Percentiles rank a stretch among this genome's conserved stretches.
phyloP scores from a whole-genome alignment of 2,888 invertebrate genomes.

The Hermodice carunculata region DNA sequence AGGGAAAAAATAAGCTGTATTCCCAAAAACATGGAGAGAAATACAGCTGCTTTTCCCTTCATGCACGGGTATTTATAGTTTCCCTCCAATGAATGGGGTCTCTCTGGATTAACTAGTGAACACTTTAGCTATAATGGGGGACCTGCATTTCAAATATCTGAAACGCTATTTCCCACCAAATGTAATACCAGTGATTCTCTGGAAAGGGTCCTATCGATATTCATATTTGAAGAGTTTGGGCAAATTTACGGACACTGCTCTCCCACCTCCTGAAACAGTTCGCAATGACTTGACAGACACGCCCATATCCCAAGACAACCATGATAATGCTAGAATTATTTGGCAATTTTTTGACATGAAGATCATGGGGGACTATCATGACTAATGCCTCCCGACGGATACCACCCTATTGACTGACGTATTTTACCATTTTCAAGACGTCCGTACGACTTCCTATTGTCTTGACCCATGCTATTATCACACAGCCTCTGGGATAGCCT shows the following conservation, averaged over 20 bases:
- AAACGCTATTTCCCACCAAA: too few relatives aligned
- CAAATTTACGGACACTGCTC: neutral
- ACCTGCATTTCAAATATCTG: too few relatives aligned
- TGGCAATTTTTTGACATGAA: conserved; percentile 34
- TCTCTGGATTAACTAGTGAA: too few relatives aligned
- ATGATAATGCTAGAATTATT: conserved; percentile 19
- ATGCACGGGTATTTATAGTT: conserved; percentile 41
- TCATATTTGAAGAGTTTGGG: too few relatives aligned
- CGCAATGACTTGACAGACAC: neutral
- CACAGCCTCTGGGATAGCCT: conserved; percentile 52
- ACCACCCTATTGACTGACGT: neutral
- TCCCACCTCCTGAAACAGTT: neutral
- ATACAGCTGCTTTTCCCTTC: conserved; percentile 40
- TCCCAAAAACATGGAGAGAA: conserved; percentile 44
- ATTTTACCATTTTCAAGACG: neutral
- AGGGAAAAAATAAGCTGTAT: conserved; percentile 13
- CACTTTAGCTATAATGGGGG: too few relatives aligned
- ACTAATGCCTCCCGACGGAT: conserved; percentile 38
- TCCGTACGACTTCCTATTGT: neutral
- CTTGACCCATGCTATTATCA: too few relatives aligned
- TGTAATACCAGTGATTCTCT: too few relatives aligned
- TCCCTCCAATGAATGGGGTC: too few relatives aligned
- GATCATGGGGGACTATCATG: neutral
- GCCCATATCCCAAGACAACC: neutral
- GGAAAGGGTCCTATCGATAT: too few relatives aligned